Percentiles rank a stretch among this genome's conserved stretches.
These are phyloP conservation scores for Shinisaurus crocodilurus DNA, from an alignment of 2,113 vertebrate species.

Conservation along the genomic window DNA sequence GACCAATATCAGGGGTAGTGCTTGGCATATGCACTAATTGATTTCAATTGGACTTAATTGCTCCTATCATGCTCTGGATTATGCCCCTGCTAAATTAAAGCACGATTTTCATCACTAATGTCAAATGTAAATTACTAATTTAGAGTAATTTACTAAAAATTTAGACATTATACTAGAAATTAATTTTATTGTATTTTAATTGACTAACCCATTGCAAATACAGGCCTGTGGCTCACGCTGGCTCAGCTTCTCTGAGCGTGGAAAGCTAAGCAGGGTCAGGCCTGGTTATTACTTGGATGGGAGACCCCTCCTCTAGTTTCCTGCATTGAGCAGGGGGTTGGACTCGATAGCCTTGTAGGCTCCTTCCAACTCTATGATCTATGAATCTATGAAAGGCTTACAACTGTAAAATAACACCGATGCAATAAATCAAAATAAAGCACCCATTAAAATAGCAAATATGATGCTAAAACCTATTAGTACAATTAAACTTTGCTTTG, in stretches of 20 bases:
- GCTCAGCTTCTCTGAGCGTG: too few species aligned
- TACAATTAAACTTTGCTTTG: background rate
- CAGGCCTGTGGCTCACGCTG: too few species aligned
- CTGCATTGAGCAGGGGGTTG: too few species aligned
- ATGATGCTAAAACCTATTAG: background rate
- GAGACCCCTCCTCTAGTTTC: too few species aligned
- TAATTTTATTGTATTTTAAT: background rate
- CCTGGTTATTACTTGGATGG: too few species aligned
- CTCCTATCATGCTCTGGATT: background rate
- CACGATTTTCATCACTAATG: background rate
- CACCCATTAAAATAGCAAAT: background rate
- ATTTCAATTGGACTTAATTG: background rate
- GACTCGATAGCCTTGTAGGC: too few species aligned
- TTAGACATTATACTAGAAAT: background rate
- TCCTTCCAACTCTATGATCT: too few species aligned
- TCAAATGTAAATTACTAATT: background rate
- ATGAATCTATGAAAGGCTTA: background rate
- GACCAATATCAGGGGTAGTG: background rate
- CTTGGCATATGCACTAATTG: background rate
- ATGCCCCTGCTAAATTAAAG: background rate
- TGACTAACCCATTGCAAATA: background rate
- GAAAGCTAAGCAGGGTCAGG: too few species aligned
- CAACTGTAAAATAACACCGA: background rate
- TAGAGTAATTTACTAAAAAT: background rate
- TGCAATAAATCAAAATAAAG: background rate